phyloP scores from a whole-genome alignment of 92 coral and sea anemone species.

The Siderastrea radians region DNA sequence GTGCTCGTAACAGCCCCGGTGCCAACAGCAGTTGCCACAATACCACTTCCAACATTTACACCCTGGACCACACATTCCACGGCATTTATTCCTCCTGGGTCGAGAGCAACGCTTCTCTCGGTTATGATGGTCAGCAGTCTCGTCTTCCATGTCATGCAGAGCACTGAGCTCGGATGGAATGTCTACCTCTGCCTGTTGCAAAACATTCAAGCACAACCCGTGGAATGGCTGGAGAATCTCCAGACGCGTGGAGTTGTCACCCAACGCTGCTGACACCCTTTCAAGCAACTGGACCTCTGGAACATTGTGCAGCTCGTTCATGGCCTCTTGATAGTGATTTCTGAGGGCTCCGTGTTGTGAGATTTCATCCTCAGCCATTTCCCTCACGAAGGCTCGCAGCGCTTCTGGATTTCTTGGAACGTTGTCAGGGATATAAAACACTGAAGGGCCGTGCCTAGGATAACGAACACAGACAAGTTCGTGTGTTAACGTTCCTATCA shows the following conservation, averaged over 20 bases:
- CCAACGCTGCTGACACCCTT: constrained; percentile 39
- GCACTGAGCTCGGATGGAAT: constrained; percentile 30
- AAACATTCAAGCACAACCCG: constrained; percentile 25
- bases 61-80: constrained; percentile 46
- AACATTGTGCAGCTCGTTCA: constrained; percentile 30
- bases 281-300: constrained; percentile 38
- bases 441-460: constrained; percentile 13
- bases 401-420: constrained; percentile 27
- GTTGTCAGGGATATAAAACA: constrained; percentile 17
- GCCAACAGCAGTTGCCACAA: constrained; percentile 65
- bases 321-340: constrained; percentile 37
- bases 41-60: constrained; percentile 42
- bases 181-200: constrained; percentile 13
- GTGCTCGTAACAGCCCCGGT: constrained; percentile 61
- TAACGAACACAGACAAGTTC: no score
- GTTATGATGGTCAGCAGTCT: constrained; percentile 1
- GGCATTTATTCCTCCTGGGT: constrained; percentile 14
- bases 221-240: constrained; percentile 44
- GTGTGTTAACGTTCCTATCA: background rate
- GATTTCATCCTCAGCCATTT: background rate
- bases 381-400: constrained; percentile 27
- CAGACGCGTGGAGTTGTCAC: constrained; percentile 26
- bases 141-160: constrained; percentile 15
- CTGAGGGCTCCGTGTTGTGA: constrained; percentile 5
- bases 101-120: constrained; percentile 34